Evolutionary conservation across 37 sponge, comb jelly and placozoan species (phyloP).

Genomic region (Aplysina aerophoba): DNA sequence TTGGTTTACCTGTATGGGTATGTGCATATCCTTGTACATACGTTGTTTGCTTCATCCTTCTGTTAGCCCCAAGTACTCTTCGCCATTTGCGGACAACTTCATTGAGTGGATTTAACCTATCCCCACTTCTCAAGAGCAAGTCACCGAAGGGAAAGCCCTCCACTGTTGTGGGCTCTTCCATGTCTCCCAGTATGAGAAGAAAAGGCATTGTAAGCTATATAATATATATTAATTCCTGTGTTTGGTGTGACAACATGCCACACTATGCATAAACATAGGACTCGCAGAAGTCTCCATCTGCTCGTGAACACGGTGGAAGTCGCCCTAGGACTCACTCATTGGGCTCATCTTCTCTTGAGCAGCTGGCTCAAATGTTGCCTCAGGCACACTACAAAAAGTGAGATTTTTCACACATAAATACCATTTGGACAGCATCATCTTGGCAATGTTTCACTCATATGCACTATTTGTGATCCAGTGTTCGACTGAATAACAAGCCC

Average conservation of each 20-base stretch:
- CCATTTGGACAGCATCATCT: not conserved
- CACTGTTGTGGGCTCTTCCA: not conserved
- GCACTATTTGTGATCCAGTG: not conserved
- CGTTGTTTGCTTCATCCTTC: not conserved
- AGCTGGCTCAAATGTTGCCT: not conserved
- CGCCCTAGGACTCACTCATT: not conserved
- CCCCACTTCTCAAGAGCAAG: constrained; percentile 1
- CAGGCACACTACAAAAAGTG: constrained; percentile 3
- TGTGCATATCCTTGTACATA: too few relatives aligned
- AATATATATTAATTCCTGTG: too few relatives aligned
- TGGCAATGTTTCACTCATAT: not conserved
- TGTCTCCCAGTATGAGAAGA: constrained; percentile 17
- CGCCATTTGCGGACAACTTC: not conserved
- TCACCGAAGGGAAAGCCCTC: not conserved
- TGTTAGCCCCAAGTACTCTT: constrained; percentile 2
- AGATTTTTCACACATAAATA: not conserved
- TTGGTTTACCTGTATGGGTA: too few relatives aligned
- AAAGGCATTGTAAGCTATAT: not conserved
- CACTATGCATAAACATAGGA: not conserved
- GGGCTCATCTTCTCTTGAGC: not conserved
- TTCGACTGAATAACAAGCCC: not conserved
- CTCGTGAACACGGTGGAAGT: not conserved
- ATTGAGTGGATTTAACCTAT: not conserved
- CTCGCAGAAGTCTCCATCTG: constrained; percentile 5
- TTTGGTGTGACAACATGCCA: too few relatives aligned